phyloP scores from a whole-genome alignment of 2,888 invertebrate genomes.

The Dryadula phaetusa region DNA sequence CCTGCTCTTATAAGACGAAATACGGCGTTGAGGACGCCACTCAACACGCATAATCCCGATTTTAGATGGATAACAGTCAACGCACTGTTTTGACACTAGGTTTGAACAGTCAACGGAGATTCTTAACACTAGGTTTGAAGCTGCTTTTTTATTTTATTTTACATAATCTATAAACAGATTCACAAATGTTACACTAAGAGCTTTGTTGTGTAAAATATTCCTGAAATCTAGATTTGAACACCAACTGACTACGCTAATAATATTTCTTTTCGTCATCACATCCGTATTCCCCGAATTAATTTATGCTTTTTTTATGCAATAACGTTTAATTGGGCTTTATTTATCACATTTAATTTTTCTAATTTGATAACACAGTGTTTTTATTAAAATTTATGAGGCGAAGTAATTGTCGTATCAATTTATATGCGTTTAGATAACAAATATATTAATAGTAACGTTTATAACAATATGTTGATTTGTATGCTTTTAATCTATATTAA shows the following conservation, averaged over 20 bases:
- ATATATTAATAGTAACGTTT: constrained; percentile 62
- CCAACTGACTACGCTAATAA: background rate
- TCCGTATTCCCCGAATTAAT: constrained; percentile 67
- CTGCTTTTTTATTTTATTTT: too few relatives aligned
- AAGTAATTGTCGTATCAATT: constrained; percentile 71
- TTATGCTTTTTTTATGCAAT: constrained; percentile 84
- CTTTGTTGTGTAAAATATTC: background rate
- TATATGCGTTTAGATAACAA: constrained; percentile 73
- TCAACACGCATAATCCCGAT: too few relatives aligned
- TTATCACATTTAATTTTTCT: constrained; percentile 84
- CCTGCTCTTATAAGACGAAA: too few relatives aligned
- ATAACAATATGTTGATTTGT: constrained; percentile 32
- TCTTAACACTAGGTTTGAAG: too few relatives aligned
- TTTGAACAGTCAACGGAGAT: too few relatives aligned
- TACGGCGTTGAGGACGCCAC: too few relatives aligned
- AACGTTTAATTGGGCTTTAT: constrained; percentile 82
- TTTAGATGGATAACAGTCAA: too few relatives aligned
- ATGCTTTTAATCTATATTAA: constrained; percentile 45
- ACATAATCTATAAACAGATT: too few relatives aligned
- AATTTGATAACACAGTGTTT: constrained; percentile 76
- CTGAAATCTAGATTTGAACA: too few relatives aligned
- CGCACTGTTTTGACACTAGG: too few relatives aligned
- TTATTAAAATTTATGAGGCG: constrained; percentile 78
- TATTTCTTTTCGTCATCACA: constrained; percentile 44
- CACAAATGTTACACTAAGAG: too few relatives aligned